A percentile compares a stretch with the other conserved stretches of the same genome.
Conservation (phyloP, 2,797 vertebrate genomes). For the Psittacula echo region DNA sequence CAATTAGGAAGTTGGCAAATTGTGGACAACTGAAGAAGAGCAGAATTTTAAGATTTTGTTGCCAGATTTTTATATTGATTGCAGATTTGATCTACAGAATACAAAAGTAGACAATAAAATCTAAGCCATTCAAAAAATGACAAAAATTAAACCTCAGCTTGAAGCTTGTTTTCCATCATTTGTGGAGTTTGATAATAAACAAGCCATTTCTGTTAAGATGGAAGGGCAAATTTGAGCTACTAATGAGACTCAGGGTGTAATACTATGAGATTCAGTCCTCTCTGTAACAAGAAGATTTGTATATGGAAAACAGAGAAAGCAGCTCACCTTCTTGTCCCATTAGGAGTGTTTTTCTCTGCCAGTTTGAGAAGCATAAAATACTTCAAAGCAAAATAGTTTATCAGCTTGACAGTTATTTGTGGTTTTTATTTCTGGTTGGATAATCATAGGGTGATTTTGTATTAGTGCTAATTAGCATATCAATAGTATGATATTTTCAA, state of each 20-base stretch:
- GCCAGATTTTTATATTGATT: background rate
- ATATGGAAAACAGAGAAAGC: background rate
- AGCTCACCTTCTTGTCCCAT: background rate
- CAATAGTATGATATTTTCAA: background rate
- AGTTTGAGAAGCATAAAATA: background rate
- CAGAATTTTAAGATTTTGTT: slow-evolving; percentile 3
- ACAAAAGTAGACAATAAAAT: background rate
- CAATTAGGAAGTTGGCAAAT: background rate
- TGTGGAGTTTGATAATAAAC: background rate
- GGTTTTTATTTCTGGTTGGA: background rate
- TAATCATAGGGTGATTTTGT: background rate
- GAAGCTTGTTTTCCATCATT: background rate
- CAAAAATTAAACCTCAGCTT: background rate
- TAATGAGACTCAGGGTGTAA: background rate
- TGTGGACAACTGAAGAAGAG: background rate
- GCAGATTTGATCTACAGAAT: background rate
- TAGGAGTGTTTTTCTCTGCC: background rate
- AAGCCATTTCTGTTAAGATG: background rate
- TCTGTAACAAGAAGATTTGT: rapidly evolving
- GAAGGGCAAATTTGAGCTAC: background rate
- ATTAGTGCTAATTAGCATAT: background rate
- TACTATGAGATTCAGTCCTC: background rate
- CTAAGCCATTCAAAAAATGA: background rate
- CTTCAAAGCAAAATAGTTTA: background rate
- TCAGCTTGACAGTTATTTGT: background rate